A percentile compares a stretch with the other conserved stretches of the same genome.
These are phyloP conservation scores for Leucoraja ocellata DNA, from an alignment of 2,797 vertebrate genomes.

Conservation along the genomic window DNA sequence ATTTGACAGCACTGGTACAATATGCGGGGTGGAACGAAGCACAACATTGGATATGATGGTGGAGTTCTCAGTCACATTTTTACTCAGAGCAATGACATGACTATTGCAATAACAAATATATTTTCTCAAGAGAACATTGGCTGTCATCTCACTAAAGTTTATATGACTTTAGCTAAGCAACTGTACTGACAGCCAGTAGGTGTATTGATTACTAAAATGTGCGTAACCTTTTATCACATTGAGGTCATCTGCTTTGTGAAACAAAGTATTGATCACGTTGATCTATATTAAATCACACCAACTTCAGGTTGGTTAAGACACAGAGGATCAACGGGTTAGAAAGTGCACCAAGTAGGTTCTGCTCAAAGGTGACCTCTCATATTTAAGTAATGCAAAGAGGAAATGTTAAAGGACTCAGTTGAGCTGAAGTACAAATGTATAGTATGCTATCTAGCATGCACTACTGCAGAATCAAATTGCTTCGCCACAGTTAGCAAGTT, in stretches of 20 bases:
- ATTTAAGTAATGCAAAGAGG: neutral
- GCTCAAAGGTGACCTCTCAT: neutral
- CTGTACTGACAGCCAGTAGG: neutral
- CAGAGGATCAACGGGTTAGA: neutral
- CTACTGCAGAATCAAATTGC: neutral
- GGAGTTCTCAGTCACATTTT: neutral
- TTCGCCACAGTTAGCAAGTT: neutral
- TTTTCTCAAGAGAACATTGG: neutral
- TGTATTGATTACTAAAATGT: neutral
- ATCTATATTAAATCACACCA: neutral
- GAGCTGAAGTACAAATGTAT: neutral
- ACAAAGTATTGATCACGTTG: neutral
- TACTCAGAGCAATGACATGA: neutral
- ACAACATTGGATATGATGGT: neutral
- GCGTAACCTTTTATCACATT: slow-evolving; percentile 1
- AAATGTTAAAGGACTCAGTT: neutral
- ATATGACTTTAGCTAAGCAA: neutral
- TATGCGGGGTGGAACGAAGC: neutral
- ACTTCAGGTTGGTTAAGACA: neutral
- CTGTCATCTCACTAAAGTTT: neutral
- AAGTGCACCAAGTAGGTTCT: too few species aligned
- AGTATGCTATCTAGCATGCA: neutral
- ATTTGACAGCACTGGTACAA: neutral
- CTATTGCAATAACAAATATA: neutral
- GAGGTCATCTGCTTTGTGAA: neutral